Evolutionary conservation across 2,797 vertebrate genomes (phyloP).

Genomic region (Spatula clypeata): DNA sequence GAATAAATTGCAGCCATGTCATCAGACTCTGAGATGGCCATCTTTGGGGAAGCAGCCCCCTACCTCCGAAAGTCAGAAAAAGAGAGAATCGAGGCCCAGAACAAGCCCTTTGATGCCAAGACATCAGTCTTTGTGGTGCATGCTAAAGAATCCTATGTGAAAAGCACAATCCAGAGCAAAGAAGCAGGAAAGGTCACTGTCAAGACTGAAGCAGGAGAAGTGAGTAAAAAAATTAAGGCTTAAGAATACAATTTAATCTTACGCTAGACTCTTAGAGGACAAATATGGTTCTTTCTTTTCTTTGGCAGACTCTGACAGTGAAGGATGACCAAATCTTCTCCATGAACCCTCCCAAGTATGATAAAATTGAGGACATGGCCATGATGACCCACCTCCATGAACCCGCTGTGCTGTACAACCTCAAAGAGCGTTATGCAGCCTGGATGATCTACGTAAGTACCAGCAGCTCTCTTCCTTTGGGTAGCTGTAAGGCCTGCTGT

Average conservation of each 20-base stretch:
- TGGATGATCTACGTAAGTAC: conserved; percentile 90
- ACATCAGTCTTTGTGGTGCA: conserved; percentile 86
- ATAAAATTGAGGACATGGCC: conserved; percentile 93
- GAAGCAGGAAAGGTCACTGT: conserved; percentile 87
- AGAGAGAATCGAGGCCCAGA: conserved; percentile 89
- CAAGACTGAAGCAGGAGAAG: conserved; percentile 82
- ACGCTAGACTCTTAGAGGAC: neutral
- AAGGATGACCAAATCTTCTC: conserved; percentile 83
- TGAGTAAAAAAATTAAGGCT: conserved; percentile 44
- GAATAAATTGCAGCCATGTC: conserved; percentile 80
- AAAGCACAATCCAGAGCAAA: conserved; percentile 83
- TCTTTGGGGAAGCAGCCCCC: conserved; percentile 86
- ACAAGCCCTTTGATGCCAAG: conserved; percentile 90
- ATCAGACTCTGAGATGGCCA: conserved; percentile 84
- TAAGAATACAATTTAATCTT: no score
- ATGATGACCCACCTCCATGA: conserved; percentile 86
- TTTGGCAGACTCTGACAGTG: conserved; percentile 76
- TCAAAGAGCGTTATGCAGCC: conserved; percentile 93
- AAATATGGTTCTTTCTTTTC: neutral
- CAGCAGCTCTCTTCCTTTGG: no score
- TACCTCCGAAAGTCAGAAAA: conserved; percentile 90
- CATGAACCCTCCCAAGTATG: conserved; percentile 87
- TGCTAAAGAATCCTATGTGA: conserved; percentile 87
- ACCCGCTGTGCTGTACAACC: conserved; percentile 91
- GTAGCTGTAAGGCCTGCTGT: neutral